phyloP scores from a whole-genome alignment of 2,113 vertebrate species.

The Sinocyclocheilus maitianheensis region DNA sequence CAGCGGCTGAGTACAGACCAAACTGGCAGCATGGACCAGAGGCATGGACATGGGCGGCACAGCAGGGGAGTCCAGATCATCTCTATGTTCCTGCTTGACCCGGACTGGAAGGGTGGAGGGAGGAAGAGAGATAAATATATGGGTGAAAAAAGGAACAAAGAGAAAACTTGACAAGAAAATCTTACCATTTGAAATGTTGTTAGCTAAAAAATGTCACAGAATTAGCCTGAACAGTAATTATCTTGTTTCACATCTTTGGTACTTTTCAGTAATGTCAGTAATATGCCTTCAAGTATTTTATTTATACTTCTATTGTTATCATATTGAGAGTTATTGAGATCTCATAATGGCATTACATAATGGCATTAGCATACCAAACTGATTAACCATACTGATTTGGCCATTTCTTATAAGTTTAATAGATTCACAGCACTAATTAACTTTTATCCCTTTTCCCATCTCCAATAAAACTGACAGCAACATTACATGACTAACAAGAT shows the following conservation, averaged over 20 bases:
- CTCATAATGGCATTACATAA: neutral
- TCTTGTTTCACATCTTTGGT: neutral
- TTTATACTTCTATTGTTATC: neutral
- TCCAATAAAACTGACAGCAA: neutral
- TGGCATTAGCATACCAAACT: neutral
- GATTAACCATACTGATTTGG: neutral
- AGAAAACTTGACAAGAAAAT: neutral
- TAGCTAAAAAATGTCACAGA: neutral
- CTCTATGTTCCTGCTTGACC: slow-evolving; percentile 93
- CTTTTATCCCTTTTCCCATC: neutral
- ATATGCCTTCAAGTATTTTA: neutral
- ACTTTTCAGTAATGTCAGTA: neutral
- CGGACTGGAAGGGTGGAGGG: slow-evolving; percentile 76
- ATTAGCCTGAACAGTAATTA: neutral
- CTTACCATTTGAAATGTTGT: neutral
- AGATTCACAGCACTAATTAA: neutral
- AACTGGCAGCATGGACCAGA: slow-evolving; percentile 75
- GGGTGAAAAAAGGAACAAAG: slow-evolving; percentile 2
- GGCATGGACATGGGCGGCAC: slow-evolving; percentile 80
- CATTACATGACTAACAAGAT: neutral
- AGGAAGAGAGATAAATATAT: slow-evolving; percentile 24
- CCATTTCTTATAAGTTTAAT: neutral
- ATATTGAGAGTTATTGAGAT: neutral
- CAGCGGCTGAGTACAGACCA: slow-evolving; percentile 80
- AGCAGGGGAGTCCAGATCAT: slow-evolving; percentile 85